Evolutionary conservation across 2,888 invertebrate species (phyloP), one percentile per base, ranked within the genome.

Genomic region (Timema podura): DNA sequence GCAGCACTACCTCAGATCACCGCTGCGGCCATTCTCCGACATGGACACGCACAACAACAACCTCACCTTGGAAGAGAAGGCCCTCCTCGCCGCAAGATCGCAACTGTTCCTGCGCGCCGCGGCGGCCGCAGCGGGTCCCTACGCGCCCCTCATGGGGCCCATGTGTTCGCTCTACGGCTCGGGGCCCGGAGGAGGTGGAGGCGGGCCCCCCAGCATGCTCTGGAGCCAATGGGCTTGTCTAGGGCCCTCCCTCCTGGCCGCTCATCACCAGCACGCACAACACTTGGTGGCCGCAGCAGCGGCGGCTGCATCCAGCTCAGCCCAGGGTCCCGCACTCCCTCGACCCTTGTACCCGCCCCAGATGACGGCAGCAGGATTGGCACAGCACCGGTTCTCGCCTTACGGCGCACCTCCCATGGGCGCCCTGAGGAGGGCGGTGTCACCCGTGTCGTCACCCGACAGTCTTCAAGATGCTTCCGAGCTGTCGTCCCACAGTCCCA

Each of bases 1-100:
- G 79, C 93, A 93, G 82, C 92, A 93, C 76, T 89, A 92, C 76
- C 84, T 93, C 74, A 88, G 93, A 65, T 89, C 92, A 67, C 91
- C 91, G 5, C 83, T 92, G 76, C 87, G 92, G 67, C 90, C 91
- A 51, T 89, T 91, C 77, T 89, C 87, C 76, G 87, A 88, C 75
- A 82, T 91, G 78, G 91, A 92, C 65, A 81, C 83, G 68, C 77
- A 74, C 70, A 79, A 79, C 71, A 76, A 76, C 71, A 76, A 76
- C 71, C 82, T 92, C 64, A 90, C 90, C 16, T 79, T 91, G 74
- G 92, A 92, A 78, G 92, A 92, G 80, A 91, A 91, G 77, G 91
- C 91, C 2, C 86, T 92, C 59, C 82, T 91, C 76, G 91, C 91
- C 0, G 91, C 91, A 2, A 83, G 91, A 11, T 91, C 91, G 30